Evolutionary conservation across 2,797 vertebrate species (phyloP), one percentile per base, ranked within the genome.

Genomic region (Phyllotis vaccarum): DNA sequence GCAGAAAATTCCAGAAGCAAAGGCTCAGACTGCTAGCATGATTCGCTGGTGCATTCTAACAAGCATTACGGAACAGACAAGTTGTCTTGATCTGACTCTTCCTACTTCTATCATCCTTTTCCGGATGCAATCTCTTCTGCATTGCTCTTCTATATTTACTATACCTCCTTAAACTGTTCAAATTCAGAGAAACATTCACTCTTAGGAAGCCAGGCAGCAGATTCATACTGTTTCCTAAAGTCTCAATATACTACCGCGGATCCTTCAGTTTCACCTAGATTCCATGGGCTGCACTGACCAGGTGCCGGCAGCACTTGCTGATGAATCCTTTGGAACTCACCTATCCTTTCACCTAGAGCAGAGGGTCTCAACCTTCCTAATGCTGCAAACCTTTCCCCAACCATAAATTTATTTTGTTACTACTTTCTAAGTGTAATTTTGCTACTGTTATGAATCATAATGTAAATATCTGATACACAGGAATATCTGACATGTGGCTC

Each of bases 211-310:
- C 11, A 3, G 31, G 6, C 3, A 31, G n/a, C 12, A 68, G 12
- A 29, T 5, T 58, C 24, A 14, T 5, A 27, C 11, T 17, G 0
- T n/a, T 66, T 66, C 40, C 6, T 1, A 17, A 62, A 21, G 2
- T 64, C 87, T 72, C 34, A 7, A 17, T 17, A 75, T 11, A 9
- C 8, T 24, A 27, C 0, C 0, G 21, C n/a, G 31, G 49, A 27
- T 49, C n/a, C 74, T 82, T 31, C 10, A 62, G 17, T 34, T 40
- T 79, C 19, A 8, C 5, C 12, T 40, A 1, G 70, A 34, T 37
- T 68, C 62, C 5, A 13, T 31, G 4, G 0, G 0, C 11, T 29
- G 31, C 21, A 24, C 1, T 29, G 12, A 14, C 13, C 1, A 5
- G 1, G 31, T 43, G 16, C 31, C 8, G 17, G 2, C 13, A 27